Evolutionary conservation across 1,140 invertebrate species (phyloP), one percentile per base, ranked within the genome.

Genomic region (Euura saliciscinereae): DNA sequence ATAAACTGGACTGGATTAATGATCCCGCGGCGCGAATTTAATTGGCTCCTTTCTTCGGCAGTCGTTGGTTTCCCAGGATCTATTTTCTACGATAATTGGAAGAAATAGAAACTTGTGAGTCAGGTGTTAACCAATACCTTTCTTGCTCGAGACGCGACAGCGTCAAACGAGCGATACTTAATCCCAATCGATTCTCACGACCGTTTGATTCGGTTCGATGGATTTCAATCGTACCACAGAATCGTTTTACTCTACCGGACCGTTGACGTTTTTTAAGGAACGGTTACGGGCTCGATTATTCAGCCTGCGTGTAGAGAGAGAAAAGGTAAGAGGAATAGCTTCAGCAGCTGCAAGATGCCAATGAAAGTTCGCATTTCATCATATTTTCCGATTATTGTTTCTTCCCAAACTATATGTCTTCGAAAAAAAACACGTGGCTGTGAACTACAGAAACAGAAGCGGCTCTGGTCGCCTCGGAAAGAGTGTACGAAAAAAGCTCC

Each of bases 41-140:
- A 67, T 67, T 67, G 42, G 66, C 66, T 8, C 13, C 8, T 10
- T 10, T 10, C 8, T 10, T 64, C 8, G 59, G 8, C 59, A 13
- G 8, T 10, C 66, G 66, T 28, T 6, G 66, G 45, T 44, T 71
- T 71, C 71, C 46, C 71, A 71, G 71, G 71, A 66, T 66, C 64
- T 44, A 42, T 65, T n/a, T 2, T n/a, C 3, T 42, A 6, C 67
- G 13, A 8, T 75, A 76, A 76, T 76, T 75, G 69, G 65, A 8
- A 7, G 7, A 44, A 71, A 44, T 68, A 65, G 75, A 77, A 75
- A 77, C 8, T 59, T 59, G 13, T 28, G 28, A n/a, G 13, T n/a
- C 3, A 59, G 51, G 13, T 6, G 51, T 2, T 59, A 5, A 59
- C 13, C 51, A 11, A 59, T 59, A 59, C 51, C 8, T 8, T 5